Percentiles rank a stretch among this genome's conserved stretches.
Evolutionary conservation across 2,797 vertebrate genomes (phyloP).

Genomic region (Phataginus tetradactyla): DNA sequence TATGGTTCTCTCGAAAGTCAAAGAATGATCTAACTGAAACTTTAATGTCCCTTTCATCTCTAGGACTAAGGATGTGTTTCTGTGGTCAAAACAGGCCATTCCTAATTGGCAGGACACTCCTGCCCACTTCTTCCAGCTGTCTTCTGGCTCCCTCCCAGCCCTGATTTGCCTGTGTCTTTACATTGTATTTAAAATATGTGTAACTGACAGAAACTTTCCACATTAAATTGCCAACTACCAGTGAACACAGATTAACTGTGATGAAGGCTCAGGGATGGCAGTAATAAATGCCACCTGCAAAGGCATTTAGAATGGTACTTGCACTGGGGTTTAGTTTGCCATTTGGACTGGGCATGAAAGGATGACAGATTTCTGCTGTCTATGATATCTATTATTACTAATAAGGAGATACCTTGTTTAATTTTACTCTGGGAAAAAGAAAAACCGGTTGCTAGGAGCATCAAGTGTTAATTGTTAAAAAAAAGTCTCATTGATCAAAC

Average conservation of each 20-base stretch:
- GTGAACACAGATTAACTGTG: not conserved
- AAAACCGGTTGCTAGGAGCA: not conserved
- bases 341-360: not conserved
- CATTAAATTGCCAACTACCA: not conserved
- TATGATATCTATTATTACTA: not conserved
- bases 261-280: no score
- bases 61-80: not conserved
- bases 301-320: not conserved
- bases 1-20: not conserved
- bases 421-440: constrained; percentile 34
- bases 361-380: not conserved
- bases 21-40: not conserved
- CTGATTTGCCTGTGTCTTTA: not conserved
- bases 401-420: not conserved
- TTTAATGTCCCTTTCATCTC: not conserved
- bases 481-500: not conserved
- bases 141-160: not conserved
- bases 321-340: not conserved
- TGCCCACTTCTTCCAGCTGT: not conserved
- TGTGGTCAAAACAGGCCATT: not conserved
- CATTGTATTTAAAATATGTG: not conserved
- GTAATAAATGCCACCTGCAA: not conserved
- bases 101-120: not conserved
- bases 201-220: not conserved
- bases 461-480: not conserved